Base-by-base conservation (phyloP, 2,113 vertebrate genomes). In the Phaethornis superciliosus region DNA sequence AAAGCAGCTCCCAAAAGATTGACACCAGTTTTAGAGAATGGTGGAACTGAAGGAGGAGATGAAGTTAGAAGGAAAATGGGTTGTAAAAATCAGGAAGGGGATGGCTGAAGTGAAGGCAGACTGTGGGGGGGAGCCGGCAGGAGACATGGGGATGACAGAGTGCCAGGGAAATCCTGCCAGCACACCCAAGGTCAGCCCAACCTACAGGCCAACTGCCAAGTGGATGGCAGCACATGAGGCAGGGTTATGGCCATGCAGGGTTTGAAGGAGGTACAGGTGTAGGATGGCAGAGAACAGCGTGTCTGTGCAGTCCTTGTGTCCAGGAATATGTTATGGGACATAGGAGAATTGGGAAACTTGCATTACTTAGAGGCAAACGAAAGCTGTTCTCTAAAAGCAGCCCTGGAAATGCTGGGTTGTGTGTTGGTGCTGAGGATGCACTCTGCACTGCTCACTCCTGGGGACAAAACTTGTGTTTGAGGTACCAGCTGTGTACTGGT, bases 131-230 rank as follows among this genome's bases (percentile, higher is more conserved):
- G 33, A 74, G 68, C 68, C 1, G 2, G 96, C 95, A 92, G 96
- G 95, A 94, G 88, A 77, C 9, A 2, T 30, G 65, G 95, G 88
- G 64, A 96, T 96, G 95, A 96, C 96, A 94, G 94, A 96, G 94
- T 96, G 96, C 96, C 94, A 96, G 92, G 88, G 92, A 96, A 96
- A 96, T 90, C 85, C 92, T 96, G 96, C 96, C 96, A 96, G 94
- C 94, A 95, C 85, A 94, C 94, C 96, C 96, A 96, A 96, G 96
- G 96, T 96, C 95, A 96, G 94, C 94, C 96, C 95, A 96, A 94
- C 96, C 94, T 96, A 71, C 96, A 95, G 96, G 92, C 96, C 95
- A 78, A 96, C 95, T 96, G 96, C 96, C 96, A 96, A 95, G 96
- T 24, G 85, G 82, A 94, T 81, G 96, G 94, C 92, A 93, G 90